Percentiles rank a stretch among this genome's conserved stretches.
These are phyloP conservation scores for Anaspis maculata DNA, from an alignment of 2,888 invertebrate genomes.

Conservation along the genomic window DNA sequence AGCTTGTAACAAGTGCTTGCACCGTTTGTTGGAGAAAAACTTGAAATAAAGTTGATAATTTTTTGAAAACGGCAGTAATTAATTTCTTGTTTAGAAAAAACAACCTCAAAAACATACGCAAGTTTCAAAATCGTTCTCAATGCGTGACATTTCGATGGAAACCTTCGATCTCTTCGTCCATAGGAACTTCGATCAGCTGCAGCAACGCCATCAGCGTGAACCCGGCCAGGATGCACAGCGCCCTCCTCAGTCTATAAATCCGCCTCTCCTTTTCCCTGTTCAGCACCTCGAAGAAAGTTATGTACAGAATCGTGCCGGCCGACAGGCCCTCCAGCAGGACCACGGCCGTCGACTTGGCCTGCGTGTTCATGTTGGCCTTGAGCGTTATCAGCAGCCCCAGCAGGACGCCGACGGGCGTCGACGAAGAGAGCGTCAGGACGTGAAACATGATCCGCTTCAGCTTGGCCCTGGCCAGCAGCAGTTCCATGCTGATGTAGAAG, in stretches of 20 bases:
- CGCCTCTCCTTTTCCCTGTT: conserved; percentile 41
- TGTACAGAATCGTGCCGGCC: conserved; percentile 46
- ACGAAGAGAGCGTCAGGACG: conserved; percentile 42
- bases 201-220: conserved; percentile 38
- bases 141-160: too few relatives aligned
- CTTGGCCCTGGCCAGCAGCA: conserved; percentile 42
- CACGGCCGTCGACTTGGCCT: conserved; percentile 38
- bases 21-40: too few relatives aligned
- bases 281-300: conserved; percentile 47
- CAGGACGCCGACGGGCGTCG: conserved; percentile 45
- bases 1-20: too few relatives aligned
- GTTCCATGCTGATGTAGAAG: conserved; percentile 47
- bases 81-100: too few relatives aligned
- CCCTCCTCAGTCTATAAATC: conserved; percentile 33
- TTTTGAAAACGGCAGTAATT: too few relatives aligned
- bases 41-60: too few relatives aligned
- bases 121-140: too few relatives aligned
- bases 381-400: conserved; percentile 43
- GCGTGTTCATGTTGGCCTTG: conserved; percentile 33
- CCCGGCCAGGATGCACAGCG: conserved; percentile 36
- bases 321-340: conserved; percentile 44
- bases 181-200: conserved; percentile 24
- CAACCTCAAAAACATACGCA: too few relatives aligned
- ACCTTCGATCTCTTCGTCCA: too few relatives aligned
- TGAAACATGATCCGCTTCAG: conserved; percentile 37